phyloP scores from a whole-genome alignment of 2,797 vertebrate species.

The Thamnophis elegans region DNA sequence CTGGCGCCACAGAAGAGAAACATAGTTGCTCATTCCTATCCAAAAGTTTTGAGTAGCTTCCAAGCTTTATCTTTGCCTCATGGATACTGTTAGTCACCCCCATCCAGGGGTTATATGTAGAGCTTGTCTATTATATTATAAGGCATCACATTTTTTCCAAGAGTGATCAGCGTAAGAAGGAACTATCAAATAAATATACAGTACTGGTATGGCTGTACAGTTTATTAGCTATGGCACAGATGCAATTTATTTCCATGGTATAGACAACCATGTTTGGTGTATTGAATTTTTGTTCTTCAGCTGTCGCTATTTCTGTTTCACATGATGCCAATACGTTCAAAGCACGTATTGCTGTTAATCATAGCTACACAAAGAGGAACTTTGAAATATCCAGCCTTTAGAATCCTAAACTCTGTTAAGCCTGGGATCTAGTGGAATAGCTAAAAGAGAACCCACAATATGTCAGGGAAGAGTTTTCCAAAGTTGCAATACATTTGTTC shows the following conservation, averaged over 20 bases:
- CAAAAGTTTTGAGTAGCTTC: neutral
- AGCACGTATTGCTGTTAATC: conserved; percentile 28
- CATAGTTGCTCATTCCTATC: neutral
- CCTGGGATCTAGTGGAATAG: conserved; percentile 50
- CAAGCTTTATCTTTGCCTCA: neutral
- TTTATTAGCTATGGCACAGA: neutral
- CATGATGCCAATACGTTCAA: conserved; percentile 28
- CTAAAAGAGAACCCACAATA: conserved; percentile 12
- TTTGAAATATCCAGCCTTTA: conserved; percentile 15
- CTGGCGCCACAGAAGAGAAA: neutral
- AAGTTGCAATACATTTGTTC: conserved; percentile 58
- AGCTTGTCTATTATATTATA: neutral
- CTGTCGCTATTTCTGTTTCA: neutral
- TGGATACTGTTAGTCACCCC: neutral
- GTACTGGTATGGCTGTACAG: neutral
- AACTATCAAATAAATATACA: neutral
- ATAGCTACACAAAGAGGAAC: conserved; percentile 14
- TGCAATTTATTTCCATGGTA: neutral
- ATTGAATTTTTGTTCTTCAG: neutral
- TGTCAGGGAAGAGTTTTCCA: conserved; percentile 50
- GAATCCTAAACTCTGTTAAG: conserved; percentile 42
- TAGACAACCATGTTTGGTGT: neutral
- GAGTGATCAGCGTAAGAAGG: neutral
- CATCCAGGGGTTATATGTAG: neutral
- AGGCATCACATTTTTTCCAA: neutral